Evolutionary conservation across 2,113 vertebrate species (phyloP).

Genomic region (Rhadina sibilatrix): DNA sequence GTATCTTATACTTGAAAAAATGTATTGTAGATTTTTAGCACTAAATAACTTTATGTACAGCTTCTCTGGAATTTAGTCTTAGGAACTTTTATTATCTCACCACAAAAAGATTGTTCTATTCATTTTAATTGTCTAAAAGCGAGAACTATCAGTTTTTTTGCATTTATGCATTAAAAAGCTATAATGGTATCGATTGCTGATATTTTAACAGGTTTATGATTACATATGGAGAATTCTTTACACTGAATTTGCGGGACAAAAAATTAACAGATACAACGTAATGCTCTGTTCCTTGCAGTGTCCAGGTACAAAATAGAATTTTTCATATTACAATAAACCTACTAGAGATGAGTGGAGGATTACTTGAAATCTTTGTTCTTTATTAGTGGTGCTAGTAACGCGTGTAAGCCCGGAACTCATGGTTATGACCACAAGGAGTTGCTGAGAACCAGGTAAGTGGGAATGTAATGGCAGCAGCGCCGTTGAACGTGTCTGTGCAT

Average conservation of each 20-base stretch:
- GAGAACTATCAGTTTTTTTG: background rate
- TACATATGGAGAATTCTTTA: constrained; percentile 35
- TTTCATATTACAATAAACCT: background rate
- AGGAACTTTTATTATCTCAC: constrained; percentile 64
- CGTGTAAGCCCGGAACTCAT: background rate
- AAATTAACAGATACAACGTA: background rate
- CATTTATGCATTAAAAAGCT: constrained; percentile 18
- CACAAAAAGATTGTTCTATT: constrained; percentile 21
- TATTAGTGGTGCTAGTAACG: background rate
- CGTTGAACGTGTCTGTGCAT: background rate
- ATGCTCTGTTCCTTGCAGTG: background rate
- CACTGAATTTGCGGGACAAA: constrained; percentile 46
- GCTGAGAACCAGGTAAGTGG: background rate
- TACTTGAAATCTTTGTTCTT: constrained; percentile 40
- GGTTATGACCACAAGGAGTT: background rate
- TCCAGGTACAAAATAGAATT: background rate
- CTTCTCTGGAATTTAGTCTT: constrained; percentile 66
- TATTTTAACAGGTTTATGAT: constrained; percentile 46
- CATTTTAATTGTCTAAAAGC: constrained; percentile 50
- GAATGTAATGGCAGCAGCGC: background rate
- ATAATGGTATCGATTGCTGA: constrained; percentile 27
- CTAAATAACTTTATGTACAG: constrained; percentile 72
- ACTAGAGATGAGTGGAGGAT: background rate
- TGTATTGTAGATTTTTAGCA: constrained; percentile 72
- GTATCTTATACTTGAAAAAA: constrained; percentile 78